These are phyloP conservation scores for Crocallis elinguaria DNA, from an alignment of 2,888 invertebrate species.

Conservation along the genomic window DNA sequence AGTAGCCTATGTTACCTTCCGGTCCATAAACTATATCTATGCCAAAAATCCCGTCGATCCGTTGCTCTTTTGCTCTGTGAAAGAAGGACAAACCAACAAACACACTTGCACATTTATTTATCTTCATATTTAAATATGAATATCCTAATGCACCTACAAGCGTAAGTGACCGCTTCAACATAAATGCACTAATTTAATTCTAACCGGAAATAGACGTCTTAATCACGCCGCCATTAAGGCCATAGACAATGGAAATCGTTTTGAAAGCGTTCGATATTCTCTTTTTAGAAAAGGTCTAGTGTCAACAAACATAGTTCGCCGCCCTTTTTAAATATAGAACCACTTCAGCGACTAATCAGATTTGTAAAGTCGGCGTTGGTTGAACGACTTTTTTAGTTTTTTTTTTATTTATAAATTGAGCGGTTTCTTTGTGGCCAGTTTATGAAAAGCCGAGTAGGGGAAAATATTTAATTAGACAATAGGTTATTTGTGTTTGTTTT, in stretches of 20 bases:
- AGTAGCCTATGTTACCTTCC: too few species aligned
- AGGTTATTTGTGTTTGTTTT: conserved; percentile 83
- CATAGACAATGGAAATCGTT: conserved; percentile 68
- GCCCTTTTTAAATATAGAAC: conserved; percentile 80
- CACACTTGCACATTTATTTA: too few species aligned
- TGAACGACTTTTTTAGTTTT: conserved; percentile 40
- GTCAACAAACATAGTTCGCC: conserved; percentile 67
- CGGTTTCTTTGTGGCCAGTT: conserved; percentile 70
- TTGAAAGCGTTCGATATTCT: conserved; percentile 65
- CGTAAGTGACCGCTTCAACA: too few species aligned
- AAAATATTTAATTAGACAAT: conserved; percentile 84
- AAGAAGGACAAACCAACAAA: too few species aligned
- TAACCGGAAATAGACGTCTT: conserved; percentile 56
- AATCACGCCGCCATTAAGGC: conserved; percentile 68
- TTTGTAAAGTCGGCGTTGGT: conserved; percentile 76
- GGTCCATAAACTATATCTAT: too few species aligned
- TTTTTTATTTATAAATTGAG: conserved; percentile 51
- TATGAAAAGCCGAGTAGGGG: conserved; percentile 60
- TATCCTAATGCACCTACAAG: too few species aligned
- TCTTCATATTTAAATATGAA: too few species aligned
- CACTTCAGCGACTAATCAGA: conserved; percentile 80
- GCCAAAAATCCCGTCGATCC: too few species aligned
- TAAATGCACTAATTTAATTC: conserved; percentile 13
- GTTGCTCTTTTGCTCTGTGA: too few species aligned
- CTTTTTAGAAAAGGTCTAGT: conserved; percentile 45